Conservation (phyloP, 2,113 vertebrate species). For the Mesoclemmys tuberculata region DNA sequence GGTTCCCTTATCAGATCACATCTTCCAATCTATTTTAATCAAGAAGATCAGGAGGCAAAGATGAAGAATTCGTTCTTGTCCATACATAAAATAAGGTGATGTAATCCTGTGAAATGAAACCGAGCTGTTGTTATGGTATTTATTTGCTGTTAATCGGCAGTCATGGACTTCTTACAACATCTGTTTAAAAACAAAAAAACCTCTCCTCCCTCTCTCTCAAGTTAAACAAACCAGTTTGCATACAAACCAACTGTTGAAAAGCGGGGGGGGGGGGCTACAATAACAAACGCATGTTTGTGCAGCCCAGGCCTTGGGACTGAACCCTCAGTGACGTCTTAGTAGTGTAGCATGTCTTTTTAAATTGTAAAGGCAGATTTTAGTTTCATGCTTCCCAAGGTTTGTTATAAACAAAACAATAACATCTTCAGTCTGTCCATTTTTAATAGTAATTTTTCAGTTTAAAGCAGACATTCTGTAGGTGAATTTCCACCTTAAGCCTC, state of each 20-base stretch:
- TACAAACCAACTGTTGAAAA: background rate
- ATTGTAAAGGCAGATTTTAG: background rate
- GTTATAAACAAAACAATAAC: background rate
- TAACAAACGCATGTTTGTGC: background rate
- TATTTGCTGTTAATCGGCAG: constrained; percentile 35
- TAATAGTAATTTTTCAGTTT: background rate
- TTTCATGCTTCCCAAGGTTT: background rate
- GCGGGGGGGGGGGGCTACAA: background rate
- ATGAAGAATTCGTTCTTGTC: background rate
- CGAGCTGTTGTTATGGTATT: background rate
- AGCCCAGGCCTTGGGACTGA: background rate
- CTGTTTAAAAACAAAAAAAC: background rate
- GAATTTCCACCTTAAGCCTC: background rate
- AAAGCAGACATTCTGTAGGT: background rate
- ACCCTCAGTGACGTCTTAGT: background rate
- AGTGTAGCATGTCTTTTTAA: background rate
- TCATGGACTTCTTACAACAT: background rate
- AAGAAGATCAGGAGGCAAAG: constrained; percentile 38
- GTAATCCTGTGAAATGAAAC: constrained; percentile 34
- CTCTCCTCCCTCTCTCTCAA: background rate
- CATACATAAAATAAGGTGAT: constrained; percentile 2
- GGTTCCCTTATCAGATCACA: background rate
- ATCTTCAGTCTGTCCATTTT: background rate
- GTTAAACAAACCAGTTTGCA: background rate
- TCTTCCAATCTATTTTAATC: background rate